phyloP scores from a whole-genome alignment of 2,888 invertebrate genomes.

The Asteroscopus sphinx region DNA sequence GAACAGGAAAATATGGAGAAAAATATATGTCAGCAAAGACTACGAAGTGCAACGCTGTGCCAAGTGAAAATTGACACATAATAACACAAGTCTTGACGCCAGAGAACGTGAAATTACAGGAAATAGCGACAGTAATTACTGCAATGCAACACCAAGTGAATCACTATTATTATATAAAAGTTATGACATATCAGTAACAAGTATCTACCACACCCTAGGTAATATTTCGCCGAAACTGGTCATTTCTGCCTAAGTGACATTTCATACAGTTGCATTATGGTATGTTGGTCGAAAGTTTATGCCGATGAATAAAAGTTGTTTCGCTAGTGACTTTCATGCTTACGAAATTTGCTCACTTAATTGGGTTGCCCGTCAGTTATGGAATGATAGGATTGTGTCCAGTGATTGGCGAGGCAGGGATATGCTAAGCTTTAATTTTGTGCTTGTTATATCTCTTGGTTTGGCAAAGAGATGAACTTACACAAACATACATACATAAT shows the following conservation, averaged over 20 bases:
- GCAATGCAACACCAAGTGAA: constrained; percentile 11
- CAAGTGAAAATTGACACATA: not conserved
- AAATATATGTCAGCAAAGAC: no score
- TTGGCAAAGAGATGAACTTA: not conserved
- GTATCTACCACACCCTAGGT: constrained; percentile 13
- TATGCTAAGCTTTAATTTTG: constrained; percentile 14
- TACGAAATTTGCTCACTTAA: constrained; percentile 73
- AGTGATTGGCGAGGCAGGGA: constrained; percentile 24
- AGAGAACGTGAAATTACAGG: constrained; percentile 46
- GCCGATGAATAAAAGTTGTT: constrained; percentile 73
- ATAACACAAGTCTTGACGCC: constrained; percentile 25
- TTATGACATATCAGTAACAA: constrained; percentile 25
- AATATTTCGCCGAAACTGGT: constrained; percentile 41
- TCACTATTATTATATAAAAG: constrained; percentile 46
- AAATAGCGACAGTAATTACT: constrained; percentile 31
- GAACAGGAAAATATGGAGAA: no score
- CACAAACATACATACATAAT: no score
- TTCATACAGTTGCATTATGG: constrained; percentile 36
- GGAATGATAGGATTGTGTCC: constrained; percentile 55
- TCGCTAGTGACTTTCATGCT: constrained; percentile 72
- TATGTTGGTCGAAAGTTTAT: constrained; percentile 64
- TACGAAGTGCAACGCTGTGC: not conserved
- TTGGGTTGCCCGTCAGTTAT: constrained; percentile 66
- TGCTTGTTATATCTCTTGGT: not conserved
- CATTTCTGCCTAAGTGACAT: constrained; percentile 43